Base-by-base conservation (phyloP, 2,888 invertebrate species). In the Drosophila borborema region DNA sequence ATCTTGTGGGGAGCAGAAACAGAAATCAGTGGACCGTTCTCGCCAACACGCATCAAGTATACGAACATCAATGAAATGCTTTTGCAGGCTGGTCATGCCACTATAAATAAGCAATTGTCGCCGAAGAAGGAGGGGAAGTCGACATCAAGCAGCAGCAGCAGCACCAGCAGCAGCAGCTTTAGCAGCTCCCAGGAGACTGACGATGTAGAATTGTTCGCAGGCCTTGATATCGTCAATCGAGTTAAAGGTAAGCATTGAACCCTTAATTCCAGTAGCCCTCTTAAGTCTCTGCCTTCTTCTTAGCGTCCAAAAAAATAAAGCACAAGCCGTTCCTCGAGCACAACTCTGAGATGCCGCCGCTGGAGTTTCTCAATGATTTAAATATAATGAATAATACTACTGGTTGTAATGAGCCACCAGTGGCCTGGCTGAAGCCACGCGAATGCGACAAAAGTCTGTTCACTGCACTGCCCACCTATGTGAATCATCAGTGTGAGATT, bases 51-150 rank as follows among this genome's bases (percentile, higher is more conserved):
- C 94, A 94, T 40, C 0, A 95, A 95, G 73, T 96, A 95, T 93
- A 94, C 94, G 28, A 96, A 95, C 54, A 93, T 97, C 2, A 96
- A 96, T 87, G 94, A 94, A 53, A 93, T 94, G 72, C 94, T 98
- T 0, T 20, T 77, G 3, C n/a, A 38, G 10, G 14, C 14, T 7
- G 77, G 59, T 14, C 51, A 43, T 48, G 76, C 76, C 10, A 2
- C 18, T 16, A 20, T 34, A 9, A 12, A 38, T 31, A 10, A 18
- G 8, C 41, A 31, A 14, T 4, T 31, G 4, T 3, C 14, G 28
- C 4, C n/a, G 18, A n/a, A 41, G n/a, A 8, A 56, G 31, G 41
- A 18, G 10, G 9, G 6, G 7, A 28, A 18, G 8, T 18, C 4
- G 16, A 7, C 20, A 31, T 31, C 34, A 12, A 46, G 28, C 28